These are phyloP conservation scores for Acipenser transmontanus DNA, from an alignment of 2,797 vertebrate species.

Conservation along the genomic window DNA sequence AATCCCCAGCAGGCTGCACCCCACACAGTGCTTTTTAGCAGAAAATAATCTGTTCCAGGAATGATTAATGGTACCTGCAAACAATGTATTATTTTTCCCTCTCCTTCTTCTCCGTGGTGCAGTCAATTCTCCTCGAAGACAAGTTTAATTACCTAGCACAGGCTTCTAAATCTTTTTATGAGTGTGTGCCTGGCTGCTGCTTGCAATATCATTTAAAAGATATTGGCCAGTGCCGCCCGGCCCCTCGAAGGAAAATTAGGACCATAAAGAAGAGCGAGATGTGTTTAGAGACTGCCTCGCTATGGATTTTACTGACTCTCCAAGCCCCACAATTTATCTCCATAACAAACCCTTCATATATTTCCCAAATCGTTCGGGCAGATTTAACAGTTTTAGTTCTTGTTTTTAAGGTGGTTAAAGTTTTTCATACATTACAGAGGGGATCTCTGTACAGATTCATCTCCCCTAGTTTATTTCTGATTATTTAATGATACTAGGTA, in stretches of 20 bases:
- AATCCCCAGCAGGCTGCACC: no score
- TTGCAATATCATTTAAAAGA: slow-evolving; percentile 10
- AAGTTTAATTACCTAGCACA: slow-evolving; percentile 6
- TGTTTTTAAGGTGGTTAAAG: neutral
- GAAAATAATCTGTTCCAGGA: slow-evolving; percentile 4
- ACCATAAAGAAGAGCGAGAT: neutral
- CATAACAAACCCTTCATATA: neutral
- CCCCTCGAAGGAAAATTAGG: slow-evolving; percentile 7
- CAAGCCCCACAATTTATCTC: neutral
- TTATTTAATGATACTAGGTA: no score
- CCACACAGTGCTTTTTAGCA: neutral
- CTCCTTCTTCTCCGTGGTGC: neutral
- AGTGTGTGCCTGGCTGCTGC: neutral
- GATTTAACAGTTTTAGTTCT: neutral
- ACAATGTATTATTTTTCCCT: slow-evolving; percentile 9
- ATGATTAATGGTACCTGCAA: slow-evolving; percentile 6
- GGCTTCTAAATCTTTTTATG: slow-evolving; percentile 10
- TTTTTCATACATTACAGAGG: neutral
- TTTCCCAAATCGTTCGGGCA: neutral
- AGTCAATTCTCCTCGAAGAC: slow-evolving; percentile 8
- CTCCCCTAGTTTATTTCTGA: no score
- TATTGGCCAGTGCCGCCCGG: neutral
- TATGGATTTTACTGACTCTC: slow-evolving; percentile 7
- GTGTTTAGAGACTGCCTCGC: neutral
- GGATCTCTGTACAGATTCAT: no score